Conservation (phyloP, 2,888 invertebrate species). For the Andrena haemorrhoa region DNA sequence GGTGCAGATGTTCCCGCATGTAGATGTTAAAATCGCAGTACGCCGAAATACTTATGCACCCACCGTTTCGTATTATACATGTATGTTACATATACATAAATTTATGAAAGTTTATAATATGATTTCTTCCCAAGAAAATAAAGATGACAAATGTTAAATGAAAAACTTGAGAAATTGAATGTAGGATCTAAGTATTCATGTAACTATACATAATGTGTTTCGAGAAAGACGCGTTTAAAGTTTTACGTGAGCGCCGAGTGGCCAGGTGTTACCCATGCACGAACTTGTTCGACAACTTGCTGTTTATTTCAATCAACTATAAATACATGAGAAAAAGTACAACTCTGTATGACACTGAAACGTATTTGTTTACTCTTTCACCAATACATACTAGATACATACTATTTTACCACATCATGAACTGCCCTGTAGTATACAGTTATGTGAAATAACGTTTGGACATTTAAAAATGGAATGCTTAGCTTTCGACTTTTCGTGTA, state of each 20-base stretch:
- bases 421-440: not conserved
- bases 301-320: slow-evolving; percentile 17
- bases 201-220: too few species aligned
- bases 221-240: too few species aligned
- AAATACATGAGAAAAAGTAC: slow-evolving; percentile 33
- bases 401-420: slow-evolving; percentile 30
- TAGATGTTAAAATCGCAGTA: slow-evolving; percentile 44
- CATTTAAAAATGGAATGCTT: slow-evolving; percentile 57
- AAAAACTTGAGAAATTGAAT: slow-evolving; percentile 1
- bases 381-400: slow-evolving; percentile 25
- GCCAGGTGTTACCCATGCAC: too few species aligned
- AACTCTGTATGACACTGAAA: slow-evolving; percentile 16
- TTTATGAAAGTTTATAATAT: slow-evolving; percentile 39
- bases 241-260: too few species aligned
- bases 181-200: too few species aligned
- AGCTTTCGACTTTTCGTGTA: slow-evolving; percentile 27
- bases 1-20: slow-evolving; percentile 83
- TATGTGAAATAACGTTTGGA: slow-evolving; percentile 23
- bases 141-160: not conserved
- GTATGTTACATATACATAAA: slow-evolving; percentile 1
- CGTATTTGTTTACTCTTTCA: slow-evolving; percentile 7
- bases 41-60: not conserved
- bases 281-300: slow-evolving; percentile 14
- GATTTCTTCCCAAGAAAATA: slow-evolving; percentile 2
- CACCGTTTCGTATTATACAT: slow-evolving; percentile 19